A percentile compares a stretch with the other conserved stretches of the same genome.
Evolutionary conservation across 2,113 vertebrate genomes (phyloP).

Genomic region (Corapipo altera): DNA sequence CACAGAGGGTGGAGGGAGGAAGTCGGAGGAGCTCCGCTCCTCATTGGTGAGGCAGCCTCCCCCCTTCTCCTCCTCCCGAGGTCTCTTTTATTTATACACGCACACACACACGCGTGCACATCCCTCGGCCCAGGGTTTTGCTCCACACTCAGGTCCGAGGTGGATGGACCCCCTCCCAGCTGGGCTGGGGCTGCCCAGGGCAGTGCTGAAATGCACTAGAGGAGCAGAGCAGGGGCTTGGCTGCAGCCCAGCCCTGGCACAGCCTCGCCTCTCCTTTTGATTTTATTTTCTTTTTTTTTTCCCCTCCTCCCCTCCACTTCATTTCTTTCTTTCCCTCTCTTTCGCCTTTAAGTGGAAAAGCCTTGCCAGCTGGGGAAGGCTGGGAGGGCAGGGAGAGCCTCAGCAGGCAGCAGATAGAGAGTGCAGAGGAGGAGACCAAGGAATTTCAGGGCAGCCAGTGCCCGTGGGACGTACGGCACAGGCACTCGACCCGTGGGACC

Average conservation of each 20-base stretch:
- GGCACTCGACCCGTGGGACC: not conserved
- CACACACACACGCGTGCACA: constrained; percentile 38
- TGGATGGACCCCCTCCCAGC: not conserved
- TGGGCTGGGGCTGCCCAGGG: not conserved
- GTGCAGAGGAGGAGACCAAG: constrained; percentile 15
- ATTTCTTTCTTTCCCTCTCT: constrained; percentile 22
- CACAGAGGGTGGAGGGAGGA: constrained; percentile 63
- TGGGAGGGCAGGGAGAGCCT: constrained; percentile 50
- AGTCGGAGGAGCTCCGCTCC: constrained; percentile 26
- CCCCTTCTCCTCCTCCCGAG: constrained; percentile 53
- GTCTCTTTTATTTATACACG: constrained; percentile 57
- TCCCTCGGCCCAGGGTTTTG: not conserved
- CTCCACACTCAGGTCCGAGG: not conserved
- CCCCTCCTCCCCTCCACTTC: not conserved
- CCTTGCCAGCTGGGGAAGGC: constrained; percentile 51
- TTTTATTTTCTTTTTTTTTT: not conserved
- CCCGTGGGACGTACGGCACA: not conserved
- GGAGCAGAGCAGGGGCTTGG: not conserved
- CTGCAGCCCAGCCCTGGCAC: constrained; percentile 50
- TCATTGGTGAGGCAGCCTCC: constrained; percentile 39
- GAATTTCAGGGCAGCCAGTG: not conserved
- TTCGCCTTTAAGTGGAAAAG: constrained; percentile 60
- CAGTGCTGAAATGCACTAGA: not conserved
- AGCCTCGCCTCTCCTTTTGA: not conserved
- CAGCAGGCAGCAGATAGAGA: not conserved